These are phyloP conservation scores for Agrilus planipennis DNA, from an alignment of 1,140 invertebrate species.

Conservation along the genomic window DNA sequence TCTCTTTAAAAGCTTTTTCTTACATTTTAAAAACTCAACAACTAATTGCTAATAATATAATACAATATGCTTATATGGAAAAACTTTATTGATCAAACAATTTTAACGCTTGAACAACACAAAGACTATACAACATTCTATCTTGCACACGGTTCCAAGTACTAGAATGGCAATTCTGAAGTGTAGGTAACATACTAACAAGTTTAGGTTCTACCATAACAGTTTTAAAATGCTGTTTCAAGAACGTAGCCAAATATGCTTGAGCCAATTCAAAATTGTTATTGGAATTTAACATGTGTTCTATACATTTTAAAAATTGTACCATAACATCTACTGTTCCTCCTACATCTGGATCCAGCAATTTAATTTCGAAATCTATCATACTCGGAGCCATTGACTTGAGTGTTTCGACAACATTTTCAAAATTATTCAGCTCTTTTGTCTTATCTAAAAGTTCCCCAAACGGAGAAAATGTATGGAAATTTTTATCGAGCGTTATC, in stretches of 20 bases:
- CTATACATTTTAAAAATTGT: constrained; percentile 70
- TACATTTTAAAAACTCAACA: no score
- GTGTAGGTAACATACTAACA: constrained; percentile 40
- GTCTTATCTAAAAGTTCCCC: constrained; percentile 45
- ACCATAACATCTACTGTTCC: constrained; percentile 56
- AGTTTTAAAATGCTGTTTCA: constrained; percentile 68
- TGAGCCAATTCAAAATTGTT: constrained; percentile 86
- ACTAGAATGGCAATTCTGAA: constrained; percentile 45
- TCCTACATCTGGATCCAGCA: constrained; percentile 57
- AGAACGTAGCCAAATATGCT: constrained; percentile 81
- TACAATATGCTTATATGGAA: no score
- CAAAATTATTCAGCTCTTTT: constrained; percentile 37
- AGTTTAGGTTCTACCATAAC: constrained; percentile 48
- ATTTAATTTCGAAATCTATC: constrained; percentile 83
- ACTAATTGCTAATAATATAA: no score
- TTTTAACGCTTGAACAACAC: constrained; percentile 61
- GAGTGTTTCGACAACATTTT: constrained; percentile 54
- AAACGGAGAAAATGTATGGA: constrained; percentile 54
- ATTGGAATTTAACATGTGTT: constrained; percentile 59
- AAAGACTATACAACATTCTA: constrained; percentile 64
- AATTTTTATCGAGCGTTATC: constrained; percentile 40
- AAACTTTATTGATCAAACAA: no score
- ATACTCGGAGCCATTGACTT: constrained; percentile 72
- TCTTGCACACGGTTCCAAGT: constrained; percentile 58
- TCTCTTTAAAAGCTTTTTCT: no score